Percentiles rank a stretch among this genome's conserved stretches.
These are phyloP conservation scores for Dicrostonyx torquatus DNA, from an alignment of 2,797 vertebrate genomes.

Conservation along the genomic window DNA sequence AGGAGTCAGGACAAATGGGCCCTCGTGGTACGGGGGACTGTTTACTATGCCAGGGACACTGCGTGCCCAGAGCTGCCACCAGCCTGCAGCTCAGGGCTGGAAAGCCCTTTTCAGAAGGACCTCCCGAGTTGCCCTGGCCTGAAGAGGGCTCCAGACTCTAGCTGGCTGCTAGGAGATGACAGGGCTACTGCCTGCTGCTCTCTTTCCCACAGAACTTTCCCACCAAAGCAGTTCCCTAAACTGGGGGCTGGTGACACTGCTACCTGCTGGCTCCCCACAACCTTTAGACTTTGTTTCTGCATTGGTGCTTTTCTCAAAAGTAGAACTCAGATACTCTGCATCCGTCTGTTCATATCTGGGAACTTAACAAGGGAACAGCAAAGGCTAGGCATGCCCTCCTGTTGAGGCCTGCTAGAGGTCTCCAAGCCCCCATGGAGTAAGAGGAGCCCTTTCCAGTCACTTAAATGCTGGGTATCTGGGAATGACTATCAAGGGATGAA, in stretches of 20 bases:
- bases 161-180: background rate
- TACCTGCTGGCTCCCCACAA: background rate
- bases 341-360: background rate
- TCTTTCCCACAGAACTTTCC: conserved; percentile 48
- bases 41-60: conserved; percentile 69
- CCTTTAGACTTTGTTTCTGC: background rate
- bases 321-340: background rate
- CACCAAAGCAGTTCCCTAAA: background rate
- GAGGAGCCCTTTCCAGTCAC: background rate
- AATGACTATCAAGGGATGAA: background rate
- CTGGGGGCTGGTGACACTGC: background rate
- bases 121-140: background rate
- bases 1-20: conserved; percentile 61
- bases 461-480: background rate
- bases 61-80: conserved; percentile 42
- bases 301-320: background rate
- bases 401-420: background rate
- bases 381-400: background rate
- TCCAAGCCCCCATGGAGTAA: background rate
- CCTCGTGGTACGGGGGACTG: conserved; percentile 66
- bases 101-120: conserved; percentile 49
- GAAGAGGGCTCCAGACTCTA: background rate
- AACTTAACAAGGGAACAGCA: background rate
- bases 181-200: background rate
- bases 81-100: conserved; percentile 20